A percentile compares a stretch with the other conserved stretches of the same genome.
phyloP scores from a whole-genome alignment of 2,888 invertebrate species.

The Eurois occulta region DNA sequence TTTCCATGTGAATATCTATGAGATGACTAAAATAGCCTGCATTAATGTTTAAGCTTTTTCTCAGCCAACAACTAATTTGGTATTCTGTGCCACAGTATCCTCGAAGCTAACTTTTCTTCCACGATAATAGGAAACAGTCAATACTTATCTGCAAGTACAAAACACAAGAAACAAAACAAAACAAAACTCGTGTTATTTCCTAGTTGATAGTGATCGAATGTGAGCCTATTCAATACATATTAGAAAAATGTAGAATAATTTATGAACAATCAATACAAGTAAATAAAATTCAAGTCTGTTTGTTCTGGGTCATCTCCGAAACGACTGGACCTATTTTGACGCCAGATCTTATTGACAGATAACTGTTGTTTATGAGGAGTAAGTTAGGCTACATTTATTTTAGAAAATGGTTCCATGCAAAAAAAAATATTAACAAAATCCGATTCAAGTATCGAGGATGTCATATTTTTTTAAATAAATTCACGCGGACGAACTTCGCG shows the following conservation, averaged over 20 bases:
- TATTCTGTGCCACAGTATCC: conserved; percentile 9
- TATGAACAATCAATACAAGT: neutral
- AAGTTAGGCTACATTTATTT: too few species aligned
- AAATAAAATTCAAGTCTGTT: too few species aligned
- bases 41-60: neutral
- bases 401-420: too few species aligned
- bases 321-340: too few species aligned
- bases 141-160: conserved; percentile 5
- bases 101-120: conserved; percentile 19
- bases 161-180: too few species aligned
- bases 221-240: neutral
- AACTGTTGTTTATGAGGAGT: too few species aligned
- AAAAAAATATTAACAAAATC: too few species aligned
- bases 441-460: too few species aligned
- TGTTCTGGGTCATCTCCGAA: too few species aligned
- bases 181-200: neutral
- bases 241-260: neutral
- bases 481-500: too few species aligned
- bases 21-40: neutral
- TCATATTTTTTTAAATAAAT: too few species aligned
- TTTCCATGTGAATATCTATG: neutral
- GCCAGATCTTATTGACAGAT: too few species aligned
- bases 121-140: neutral
- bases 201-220: neutral
- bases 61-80: neutral